Base-by-base conservation (phyloP, 2,797 vertebrate genomes). In the Peromyscus attwateri region DNA sequence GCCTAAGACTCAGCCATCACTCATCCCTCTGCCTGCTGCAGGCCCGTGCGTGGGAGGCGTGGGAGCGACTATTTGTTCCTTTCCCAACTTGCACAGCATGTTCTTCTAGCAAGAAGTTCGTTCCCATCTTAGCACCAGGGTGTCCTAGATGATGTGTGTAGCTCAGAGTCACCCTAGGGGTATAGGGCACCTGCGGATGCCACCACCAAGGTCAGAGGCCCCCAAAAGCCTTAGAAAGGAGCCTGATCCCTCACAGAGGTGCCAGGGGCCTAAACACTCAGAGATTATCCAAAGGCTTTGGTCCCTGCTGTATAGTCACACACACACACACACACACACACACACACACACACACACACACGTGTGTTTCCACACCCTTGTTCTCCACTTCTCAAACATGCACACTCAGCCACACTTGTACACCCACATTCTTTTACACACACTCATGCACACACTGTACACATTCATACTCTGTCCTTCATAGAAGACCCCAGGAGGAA, bases 11-110 rank as follows among this genome's bases (percentile, higher is more conserved):
- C 77, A 27, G 92, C 55, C 1, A 14, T 46, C 85, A 27, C 0
- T 31, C 79, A 49, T 29, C 68, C 16, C 43, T 40, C n/a, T 21
- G 37, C 80, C 95, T 93, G 96, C 87, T 66, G 49, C 92, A 87
- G 94, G 81, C 89, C 29, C 29, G 9, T 12, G 7, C 3, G 29
- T 46, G 84, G 95, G 97, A 16, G 80, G 95, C 43, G 95, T 92
- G 94, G 95, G 95, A 91, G 93, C 46, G 70, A 57, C 97, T 87
- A 3, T 87, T 60, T 95, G 94, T 91, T 97, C 96, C 89, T 64
- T 29, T 43, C 93, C 87, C 88, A 80, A 92, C 93, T 93, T 11
- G 96, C 80, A 97, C 97, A 96, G 96, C 80, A 5, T 88, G 95
- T 97, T 96, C 97, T 85, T 55, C 87, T 7, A 75, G 31, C 96